A percentile compares a stretch with the other conserved stretches of the same genome.
phyloP scores from a whole-genome alignment of 30 jellyfish, hydroid and myxozoan species.

The Turritopsis dohrnii region DNA sequence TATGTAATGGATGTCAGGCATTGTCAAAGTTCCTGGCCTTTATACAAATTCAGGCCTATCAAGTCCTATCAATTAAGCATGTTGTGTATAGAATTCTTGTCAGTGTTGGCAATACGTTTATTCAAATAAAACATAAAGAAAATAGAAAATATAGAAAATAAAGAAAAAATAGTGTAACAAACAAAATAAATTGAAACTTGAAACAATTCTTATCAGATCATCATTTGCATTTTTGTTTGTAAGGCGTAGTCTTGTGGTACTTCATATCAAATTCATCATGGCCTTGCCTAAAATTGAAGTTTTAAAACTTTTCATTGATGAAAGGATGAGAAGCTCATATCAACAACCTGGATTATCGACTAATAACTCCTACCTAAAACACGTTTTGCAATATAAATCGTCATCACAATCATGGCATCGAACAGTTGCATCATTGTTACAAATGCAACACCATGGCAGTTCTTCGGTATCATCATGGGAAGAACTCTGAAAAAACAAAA shows the following conservation, averaged over 20 bases:
- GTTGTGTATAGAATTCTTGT: too few species aligned
- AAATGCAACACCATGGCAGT: conserved; percentile 96
- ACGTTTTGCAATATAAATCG: conserved; percentile 79
- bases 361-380: conserved; percentile 50
- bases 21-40: too few species aligned
- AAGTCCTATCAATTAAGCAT: too few species aligned
- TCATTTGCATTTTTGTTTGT: not conserved
- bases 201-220: not conserved
- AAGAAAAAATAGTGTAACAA: too few species aligned
- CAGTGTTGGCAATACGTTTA: too few species aligned
- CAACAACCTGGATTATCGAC: not conserved
- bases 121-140: too few species aligned
- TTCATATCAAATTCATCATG: conserved; percentile 49
- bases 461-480: conserved; percentile 53
- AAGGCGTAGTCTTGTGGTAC: conserved; percentile 55
- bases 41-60: too few species aligned
- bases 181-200: too few species aligned
- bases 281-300: conserved; percentile 53
- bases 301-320: not conserved
- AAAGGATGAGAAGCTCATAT: not conserved
- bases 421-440: conserved; percentile 77
- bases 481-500: not conserved
- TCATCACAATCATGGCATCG: conserved; percentile 98
- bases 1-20: too few species aligned
- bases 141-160: too few species aligned